Percentiles rank a stretch among this genome's conserved stretches.
Evolutionary conservation across 2,888 invertebrate genomes (phyloP).

Genomic region (Pasiphila rectangulata): DNA sequence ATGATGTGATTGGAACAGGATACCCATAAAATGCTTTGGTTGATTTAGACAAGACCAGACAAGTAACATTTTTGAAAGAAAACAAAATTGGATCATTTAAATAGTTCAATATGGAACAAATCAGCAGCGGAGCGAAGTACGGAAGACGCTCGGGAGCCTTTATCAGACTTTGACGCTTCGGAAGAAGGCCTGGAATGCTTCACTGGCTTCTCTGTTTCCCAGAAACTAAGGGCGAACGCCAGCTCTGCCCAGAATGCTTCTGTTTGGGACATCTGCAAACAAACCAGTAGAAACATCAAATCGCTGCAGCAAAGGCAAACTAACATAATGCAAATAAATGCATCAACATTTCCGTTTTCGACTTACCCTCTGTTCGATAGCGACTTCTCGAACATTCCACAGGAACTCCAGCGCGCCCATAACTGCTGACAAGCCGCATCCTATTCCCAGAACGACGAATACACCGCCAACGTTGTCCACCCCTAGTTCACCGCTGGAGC

Average conservation of each 20-base stretch:
- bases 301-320: neutral
- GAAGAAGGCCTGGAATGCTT: slow-evolving; percentile 66
- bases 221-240: slow-evolving; percentile 86
- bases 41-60: too few relatives aligned
- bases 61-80: too few relatives aligned
- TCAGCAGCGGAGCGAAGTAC: slow-evolving; percentile 68
- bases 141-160: slow-evolving; percentile 62
- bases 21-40: too few relatives aligned
- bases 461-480: slow-evolving; percentile 95
- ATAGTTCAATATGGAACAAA: slow-evolving; percentile 56
- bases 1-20: too few relatives aligned
- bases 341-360: too few relatives aligned
- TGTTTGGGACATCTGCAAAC: slow-evolving; percentile 83
- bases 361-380: slow-evolving; percentile 87
- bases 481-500: slow-evolving; percentile 82
- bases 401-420: slow-evolving; percentile 93
- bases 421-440: slow-evolving; percentile 85
- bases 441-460: slow-evolving; percentile 90
- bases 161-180: slow-evolving; percentile 47
- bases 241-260: slow-evolving; percentile 86
- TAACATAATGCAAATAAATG: too few relatives aligned
- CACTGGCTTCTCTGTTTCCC: slow-evolving; percentile 87
- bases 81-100: too few relatives aligned
- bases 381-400: slow-evolving; percentile 91
- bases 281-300: neutral